Conservation (phyloP, 2,888 invertebrate species). For the Lasioglossum leucozonium region DNA sequence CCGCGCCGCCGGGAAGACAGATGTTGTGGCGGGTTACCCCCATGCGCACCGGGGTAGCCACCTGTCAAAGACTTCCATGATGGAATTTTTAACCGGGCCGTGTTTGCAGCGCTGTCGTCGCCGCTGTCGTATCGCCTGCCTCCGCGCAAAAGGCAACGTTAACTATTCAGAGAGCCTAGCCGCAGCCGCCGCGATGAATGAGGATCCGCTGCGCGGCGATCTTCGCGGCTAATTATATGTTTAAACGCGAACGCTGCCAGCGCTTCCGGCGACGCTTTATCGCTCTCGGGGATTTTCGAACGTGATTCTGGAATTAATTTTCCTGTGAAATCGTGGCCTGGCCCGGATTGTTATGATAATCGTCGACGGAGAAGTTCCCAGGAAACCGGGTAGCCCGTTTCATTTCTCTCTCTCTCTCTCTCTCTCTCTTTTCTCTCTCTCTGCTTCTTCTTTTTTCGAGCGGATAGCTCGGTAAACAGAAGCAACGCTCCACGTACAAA, state of each 20-base stretch:
- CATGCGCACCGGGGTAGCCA: conserved; percentile 70
- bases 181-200: background rate
- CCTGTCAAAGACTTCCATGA: conserved; percentile 81
- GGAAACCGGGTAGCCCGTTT: background rate
- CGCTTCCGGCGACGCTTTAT: background rate
- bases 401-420: background rate
- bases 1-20: conserved; percentile 68
- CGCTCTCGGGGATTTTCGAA: background rate
- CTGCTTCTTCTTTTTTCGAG: background rate
- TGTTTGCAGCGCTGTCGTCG: conserved; percentile 45
- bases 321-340: background rate
- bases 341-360: conserved; percentile 3
- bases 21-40: conserved; percentile 74
- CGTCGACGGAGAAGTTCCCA: background rate
- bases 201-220: background rate
- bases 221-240: conserved; percentile 6
- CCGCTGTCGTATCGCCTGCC: background rate
- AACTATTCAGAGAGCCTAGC: background rate
- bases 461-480: background rate
- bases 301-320: conserved; percentile 17
- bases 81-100: conserved; percentile 81
- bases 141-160: background rate
- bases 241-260: background rate
- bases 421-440: background rate
- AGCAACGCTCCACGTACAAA: background rate